Evolutionary conservation across 2,797 vertebrate genomes (phyloP).

Genomic region (Triplophysa yarkandensis): DNA sequence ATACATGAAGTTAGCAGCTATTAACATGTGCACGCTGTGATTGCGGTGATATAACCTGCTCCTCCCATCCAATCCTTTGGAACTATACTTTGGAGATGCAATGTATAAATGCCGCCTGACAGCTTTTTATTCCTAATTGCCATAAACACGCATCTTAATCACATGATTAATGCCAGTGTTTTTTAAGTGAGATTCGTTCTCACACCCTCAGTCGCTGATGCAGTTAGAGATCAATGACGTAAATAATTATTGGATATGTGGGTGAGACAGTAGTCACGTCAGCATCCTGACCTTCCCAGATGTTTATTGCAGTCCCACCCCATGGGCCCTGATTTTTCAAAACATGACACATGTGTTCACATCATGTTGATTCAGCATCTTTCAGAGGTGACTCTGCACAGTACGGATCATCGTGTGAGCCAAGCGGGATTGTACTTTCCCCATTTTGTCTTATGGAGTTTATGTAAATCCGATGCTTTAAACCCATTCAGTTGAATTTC

Average conservation of each 20-base stretch:
- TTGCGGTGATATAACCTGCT: neutral
- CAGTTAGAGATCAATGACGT: neutral
- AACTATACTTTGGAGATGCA: neutral
- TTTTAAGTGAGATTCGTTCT: neutral
- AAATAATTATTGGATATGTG: constrained; percentile 19
- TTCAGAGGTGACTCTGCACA: constrained; percentile 6
- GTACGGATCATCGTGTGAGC: neutral
- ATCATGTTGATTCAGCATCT: neutral
- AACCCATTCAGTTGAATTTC: constrained; percentile 10
- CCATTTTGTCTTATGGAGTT: constrained; percentile 12
- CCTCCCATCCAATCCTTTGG: neutral
- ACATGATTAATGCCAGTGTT: constrained; percentile 12
- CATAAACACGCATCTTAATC: neutral
- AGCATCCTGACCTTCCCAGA: constrained; percentile 43
- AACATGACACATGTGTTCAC: constrained; percentile 12
- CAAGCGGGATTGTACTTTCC: neutral
- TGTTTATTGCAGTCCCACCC: constrained; percentile 35
- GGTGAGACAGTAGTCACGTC: neutral
- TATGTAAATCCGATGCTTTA: constrained; percentile 9
- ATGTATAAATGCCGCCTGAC: neutral
- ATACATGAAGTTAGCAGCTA: neutral
- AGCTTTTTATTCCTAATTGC: neutral
- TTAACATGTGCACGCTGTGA: constrained; percentile 6
- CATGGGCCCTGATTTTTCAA: constrained; percentile 28
- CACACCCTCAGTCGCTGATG: neutral